A percentile compares a stretch with the other conserved stretches of the same genome.
phyloP scores from a whole-genome alignment of 1,140 invertebrate genomes.

The Portunus trituberculatus region DNA sequence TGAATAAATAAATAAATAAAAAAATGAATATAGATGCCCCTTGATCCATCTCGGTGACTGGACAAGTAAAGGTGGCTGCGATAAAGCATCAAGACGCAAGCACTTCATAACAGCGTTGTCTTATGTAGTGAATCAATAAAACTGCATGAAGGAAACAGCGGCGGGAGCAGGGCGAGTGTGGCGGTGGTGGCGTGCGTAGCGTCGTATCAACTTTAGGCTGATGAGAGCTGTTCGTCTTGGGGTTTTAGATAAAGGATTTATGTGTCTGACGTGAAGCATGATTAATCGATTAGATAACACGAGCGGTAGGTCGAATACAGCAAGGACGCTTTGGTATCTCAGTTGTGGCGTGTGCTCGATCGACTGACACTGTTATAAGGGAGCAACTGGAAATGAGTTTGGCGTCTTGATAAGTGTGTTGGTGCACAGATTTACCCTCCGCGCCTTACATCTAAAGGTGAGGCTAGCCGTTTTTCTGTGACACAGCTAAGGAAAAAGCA shows the following conservation, averaged over 20 bases:
- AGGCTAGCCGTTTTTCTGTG: background rate
- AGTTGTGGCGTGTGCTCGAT: background rate
- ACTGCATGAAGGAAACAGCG: background rate
- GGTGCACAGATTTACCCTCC: background rate
- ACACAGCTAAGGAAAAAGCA: background rate
- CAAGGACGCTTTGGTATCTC: background rate
- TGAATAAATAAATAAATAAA: no score
- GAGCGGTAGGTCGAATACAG: background rate
- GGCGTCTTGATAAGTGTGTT: no score
- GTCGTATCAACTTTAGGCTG: conserved; percentile 29
- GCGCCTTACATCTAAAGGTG: background rate
- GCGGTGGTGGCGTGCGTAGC: background rate
- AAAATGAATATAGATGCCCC: background rate
- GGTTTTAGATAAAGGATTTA: conserved; percentile 48
- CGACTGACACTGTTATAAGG: background rate
- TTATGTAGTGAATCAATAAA: background rate
- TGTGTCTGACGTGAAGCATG: conserved; percentile 39
- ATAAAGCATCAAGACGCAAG: no score
- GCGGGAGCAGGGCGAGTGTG: background rate
- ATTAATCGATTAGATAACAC: conserved; percentile 57
- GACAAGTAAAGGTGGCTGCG: background rate
- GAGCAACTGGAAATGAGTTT: background rate
- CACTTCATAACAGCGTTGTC: no score
- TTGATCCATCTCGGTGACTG: background rate
- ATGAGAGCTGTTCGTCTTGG: conserved; percentile 13